Evolutionary conservation across 2,888 invertebrate species (phyloP).

Genomic region (Leucoptera coffeella): DNA sequence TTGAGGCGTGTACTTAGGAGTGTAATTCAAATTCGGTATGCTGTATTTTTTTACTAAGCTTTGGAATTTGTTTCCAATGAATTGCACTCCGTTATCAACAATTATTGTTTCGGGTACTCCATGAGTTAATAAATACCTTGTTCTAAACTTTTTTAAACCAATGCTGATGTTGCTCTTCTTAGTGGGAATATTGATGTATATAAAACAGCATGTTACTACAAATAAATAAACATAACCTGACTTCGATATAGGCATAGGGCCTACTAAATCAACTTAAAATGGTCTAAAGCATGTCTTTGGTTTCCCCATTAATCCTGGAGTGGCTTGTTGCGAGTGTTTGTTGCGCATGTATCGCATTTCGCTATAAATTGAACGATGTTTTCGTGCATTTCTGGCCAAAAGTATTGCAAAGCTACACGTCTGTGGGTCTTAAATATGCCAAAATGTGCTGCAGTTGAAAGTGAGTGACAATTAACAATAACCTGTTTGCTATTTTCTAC

Average conservation of each 20-base stretch:
- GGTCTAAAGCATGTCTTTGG: conserved; percentile 9
- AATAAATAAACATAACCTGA: conserved; percentile 7
- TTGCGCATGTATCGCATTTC: conserved; percentile 7
- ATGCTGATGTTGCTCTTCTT: conserved; percentile 6
- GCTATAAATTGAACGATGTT: conserved; percentile 7
- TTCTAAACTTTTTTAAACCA: conserved; percentile 1
- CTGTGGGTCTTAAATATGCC: conserved; percentile 10
- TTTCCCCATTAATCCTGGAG: conserved; percentile 8
- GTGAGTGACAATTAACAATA: conserved; percentile 6
- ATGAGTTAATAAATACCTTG: conserved; percentile 1
- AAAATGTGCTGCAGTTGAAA: conserved; percentile 7
- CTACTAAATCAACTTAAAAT: conserved; percentile 10
- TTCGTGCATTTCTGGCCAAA: conserved; percentile 8
- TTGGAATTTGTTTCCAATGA: conserved; percentile 2
- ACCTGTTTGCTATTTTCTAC: conserved; percentile 4
- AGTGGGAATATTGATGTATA: conserved; percentile 9
- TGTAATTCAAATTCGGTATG: too few relatives aligned
- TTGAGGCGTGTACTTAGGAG: too few relatives aligned
- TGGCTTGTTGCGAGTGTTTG: conserved; percentile 6
- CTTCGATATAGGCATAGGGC: conserved; percentile 8
- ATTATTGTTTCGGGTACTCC: conserved; percentile 3
- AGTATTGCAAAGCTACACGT: conserved; percentile 7
- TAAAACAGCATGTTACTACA: conserved; percentile 9
- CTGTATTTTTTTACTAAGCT: too few relatives aligned
- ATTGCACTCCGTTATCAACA: conserved; percentile 2